A percentile compares a stretch with the other conserved stretches of the same genome.
These are phyloP conservation scores for Euplexia lucipara DNA, from an alignment of 2,888 invertebrate species.

Conservation along the genomic window DNA sequence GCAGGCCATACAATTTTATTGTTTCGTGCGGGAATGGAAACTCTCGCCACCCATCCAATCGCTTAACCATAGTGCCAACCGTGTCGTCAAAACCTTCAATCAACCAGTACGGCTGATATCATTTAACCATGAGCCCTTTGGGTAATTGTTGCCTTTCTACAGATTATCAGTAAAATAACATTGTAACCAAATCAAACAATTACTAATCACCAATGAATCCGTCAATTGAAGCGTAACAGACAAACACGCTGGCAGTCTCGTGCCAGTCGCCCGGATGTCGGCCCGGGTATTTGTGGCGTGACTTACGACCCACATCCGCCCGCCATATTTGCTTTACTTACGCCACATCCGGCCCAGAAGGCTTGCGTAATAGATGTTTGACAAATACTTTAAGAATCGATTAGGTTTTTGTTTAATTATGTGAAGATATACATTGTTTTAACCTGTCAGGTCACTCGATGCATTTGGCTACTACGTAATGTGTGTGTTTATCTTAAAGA, in stretches of 20 bases:
- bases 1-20: no score
- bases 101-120: no score
- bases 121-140: no score
- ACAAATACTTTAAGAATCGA: constrained; percentile 66
- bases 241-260: constrained; percentile 69
- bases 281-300: constrained; percentile 83
- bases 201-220: constrained; percentile 40
- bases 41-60: no score
- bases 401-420: constrained; percentile 34
- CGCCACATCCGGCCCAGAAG: constrained; percentile 72
- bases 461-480: no score
- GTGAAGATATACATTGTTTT: not conserved
- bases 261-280: constrained; percentile 78
- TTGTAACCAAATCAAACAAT: constrained; percentile 41
- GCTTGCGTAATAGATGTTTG: constrained; percentile 69
- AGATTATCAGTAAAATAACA: not conserved
- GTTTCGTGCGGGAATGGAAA: no score
- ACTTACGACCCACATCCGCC: constrained; percentile 88
- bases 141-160: no score
- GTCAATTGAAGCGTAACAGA: constrained; percentile 47
- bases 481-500: no score
- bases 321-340: constrained; percentile 88
- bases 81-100: no score
- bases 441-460: no score
- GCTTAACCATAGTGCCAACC: no score